A percentile compares a stretch with the other conserved stretches of the same genome.
Conservation (phyloP, 2,888 invertebrate species). For the Bugula neritina region DNA sequence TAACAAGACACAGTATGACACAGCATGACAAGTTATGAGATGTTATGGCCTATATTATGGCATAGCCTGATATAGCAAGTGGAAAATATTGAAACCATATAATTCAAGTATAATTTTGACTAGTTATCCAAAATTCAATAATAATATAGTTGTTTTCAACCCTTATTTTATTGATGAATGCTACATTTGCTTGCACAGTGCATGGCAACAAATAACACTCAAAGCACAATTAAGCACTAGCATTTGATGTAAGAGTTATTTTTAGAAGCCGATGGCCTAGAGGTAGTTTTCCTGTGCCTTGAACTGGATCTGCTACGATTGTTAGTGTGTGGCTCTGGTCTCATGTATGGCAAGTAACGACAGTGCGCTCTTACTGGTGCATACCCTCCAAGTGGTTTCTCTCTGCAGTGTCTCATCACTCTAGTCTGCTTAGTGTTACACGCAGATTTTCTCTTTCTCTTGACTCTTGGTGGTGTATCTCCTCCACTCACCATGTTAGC, state of each 20-base stretch:
- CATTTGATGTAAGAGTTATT: no score
- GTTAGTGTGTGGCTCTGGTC: background rate
- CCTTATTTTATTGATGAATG: no score
- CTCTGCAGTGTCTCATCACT: background rate
- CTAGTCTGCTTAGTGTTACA: background rate
- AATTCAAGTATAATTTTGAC: no score
- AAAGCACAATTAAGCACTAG: no score
- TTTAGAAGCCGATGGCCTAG: background rate
- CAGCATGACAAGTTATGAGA: no score
- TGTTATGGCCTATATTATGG: no score
- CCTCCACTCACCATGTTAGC: background rate
- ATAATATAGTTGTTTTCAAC: no score
- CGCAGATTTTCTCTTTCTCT: background rate
- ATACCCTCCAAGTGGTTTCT: background rate
- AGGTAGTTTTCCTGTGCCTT: background rate
- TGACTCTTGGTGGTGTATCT: background rate
- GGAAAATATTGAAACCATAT: no score
- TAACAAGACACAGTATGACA: no score
- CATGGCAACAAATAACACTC: background rate
- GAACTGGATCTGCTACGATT: background rate
- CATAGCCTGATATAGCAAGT: no score
- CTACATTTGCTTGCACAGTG: no score
- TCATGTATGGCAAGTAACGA: background rate
- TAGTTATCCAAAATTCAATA: no score
- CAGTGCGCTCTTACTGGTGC: background rate